These are phyloP conservation scores for Panthera tigris DNA, from an alignment of 2,113 vertebrate genomes.

Conservation along the genomic window DNA sequence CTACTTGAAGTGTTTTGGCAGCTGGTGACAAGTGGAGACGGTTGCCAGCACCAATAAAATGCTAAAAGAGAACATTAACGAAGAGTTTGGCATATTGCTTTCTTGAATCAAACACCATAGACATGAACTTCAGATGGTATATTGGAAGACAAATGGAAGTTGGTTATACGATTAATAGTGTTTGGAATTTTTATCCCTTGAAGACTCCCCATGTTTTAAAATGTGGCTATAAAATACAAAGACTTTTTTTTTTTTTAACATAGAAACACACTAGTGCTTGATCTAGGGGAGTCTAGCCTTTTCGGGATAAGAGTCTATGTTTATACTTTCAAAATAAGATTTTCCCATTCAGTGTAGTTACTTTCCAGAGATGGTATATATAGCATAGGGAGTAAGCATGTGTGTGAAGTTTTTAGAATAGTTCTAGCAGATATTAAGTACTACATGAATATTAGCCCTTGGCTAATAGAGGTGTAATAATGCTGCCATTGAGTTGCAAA, in stretches of 20 bases:
- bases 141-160: not conserved
- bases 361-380: not conserved
- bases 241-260: not conserved
- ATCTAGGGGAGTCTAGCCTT: not conserved
- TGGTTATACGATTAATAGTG: slow-evolving; percentile 9
- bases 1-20: slow-evolving; percentile 15
- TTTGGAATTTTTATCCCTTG: slow-evolving; percentile 27
- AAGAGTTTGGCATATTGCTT: not conserved
- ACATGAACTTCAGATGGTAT: not conserved
- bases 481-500: not conserved
- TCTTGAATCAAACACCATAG: slow-evolving; percentile 29
- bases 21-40: slow-evolving; percentile 52
- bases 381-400: not conserved
- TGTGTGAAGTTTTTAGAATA: not conserved
- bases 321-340: not conserved
- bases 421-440: not conserved
- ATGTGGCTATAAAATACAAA: not conserved
- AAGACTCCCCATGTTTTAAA: not conserved
- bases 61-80: not conserved
- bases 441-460: not conserved
- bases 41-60: slow-evolving; percentile 47
- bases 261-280: not conserved
- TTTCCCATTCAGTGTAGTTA: not conserved
- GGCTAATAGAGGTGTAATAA: not conserved
- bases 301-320: not conserved